These are phyloP conservation scores for Erythrolamprus reginae DNA, from an alignment of 2,113 vertebrate species.

Conservation along the genomic window DNA sequence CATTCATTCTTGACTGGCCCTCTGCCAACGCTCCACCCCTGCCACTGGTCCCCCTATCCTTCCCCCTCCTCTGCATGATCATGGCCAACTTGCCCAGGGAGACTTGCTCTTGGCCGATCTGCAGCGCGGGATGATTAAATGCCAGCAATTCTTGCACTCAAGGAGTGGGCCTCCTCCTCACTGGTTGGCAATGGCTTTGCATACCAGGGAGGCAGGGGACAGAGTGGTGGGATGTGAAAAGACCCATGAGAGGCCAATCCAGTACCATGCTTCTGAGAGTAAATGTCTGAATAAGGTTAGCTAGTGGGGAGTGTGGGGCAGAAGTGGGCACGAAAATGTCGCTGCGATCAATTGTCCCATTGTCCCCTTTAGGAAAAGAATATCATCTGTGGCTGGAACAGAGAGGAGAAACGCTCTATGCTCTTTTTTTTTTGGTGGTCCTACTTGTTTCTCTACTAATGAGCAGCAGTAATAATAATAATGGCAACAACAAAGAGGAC, in stretches of 20 bases:
- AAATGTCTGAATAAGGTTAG: too few relatives aligned
- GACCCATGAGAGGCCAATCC: neutral
- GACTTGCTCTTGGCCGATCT: neutral
- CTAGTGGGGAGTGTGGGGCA: fast-evolving
- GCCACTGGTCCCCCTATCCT: too few relatives aligned
- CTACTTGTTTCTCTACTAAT: neutral
- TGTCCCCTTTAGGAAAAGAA: neutral
- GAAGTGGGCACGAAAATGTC: neutral
- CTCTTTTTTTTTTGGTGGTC: neutral
- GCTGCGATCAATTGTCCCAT: too few relatives aligned
- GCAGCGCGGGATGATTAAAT: neutral
- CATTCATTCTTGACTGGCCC: too few relatives aligned
- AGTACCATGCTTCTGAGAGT: neutral
- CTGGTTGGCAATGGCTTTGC: neutral
- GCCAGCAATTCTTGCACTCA: neutral
- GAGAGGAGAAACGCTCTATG: neutral
- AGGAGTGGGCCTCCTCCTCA: neutral
- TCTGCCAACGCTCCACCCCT: too few relatives aligned
- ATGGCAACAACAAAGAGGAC: neutral
- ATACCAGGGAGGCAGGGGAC: neutral
- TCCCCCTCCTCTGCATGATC: too few relatives aligned
- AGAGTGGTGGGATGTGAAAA: neutral
- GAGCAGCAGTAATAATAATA: neutral
- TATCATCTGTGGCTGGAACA: neutral
- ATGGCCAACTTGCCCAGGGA: too few relatives aligned